A percentile compares a stretch with the other conserved stretches of the same genome.
Conservation (phyloP, 92 coral and sea anemone species). For the Epizoanthus ramosus region DNA sequence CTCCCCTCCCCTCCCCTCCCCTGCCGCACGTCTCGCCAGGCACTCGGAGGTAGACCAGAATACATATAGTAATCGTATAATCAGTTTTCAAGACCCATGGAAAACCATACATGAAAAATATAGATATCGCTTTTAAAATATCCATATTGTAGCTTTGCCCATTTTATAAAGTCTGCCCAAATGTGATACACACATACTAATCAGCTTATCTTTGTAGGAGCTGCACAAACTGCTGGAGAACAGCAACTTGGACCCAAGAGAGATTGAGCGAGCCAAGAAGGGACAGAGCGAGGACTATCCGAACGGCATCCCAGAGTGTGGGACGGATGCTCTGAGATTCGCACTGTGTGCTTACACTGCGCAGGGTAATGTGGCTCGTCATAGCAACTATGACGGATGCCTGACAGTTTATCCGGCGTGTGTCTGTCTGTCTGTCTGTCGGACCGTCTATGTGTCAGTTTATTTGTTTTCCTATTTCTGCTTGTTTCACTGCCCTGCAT, state of each 20-base stretch:
- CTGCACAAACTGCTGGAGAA: slow-evolving; percentile 79
- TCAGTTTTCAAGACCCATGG: too few relatives aligned
- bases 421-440: not conserved
- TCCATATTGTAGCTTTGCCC: not conserved
- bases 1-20: too few relatives aligned
- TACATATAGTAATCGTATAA: too few relatives aligned
- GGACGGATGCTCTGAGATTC: slow-evolving; percentile 96
- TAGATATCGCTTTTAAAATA: not conserved
- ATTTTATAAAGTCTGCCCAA: not conserved
- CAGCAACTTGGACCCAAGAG: slow-evolving; percentile 92
- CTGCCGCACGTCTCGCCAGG: too few relatives aligned
- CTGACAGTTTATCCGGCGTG: too few relatives aligned
- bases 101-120: too few relatives aligned
- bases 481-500: too few relatives aligned
- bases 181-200: not conserved
- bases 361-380: slow-evolving; percentile 66
- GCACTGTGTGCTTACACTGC: slow-evolving; percentile 99
- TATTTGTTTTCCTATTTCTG: too few relatives aligned
- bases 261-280: slow-evolving; percentile 82
- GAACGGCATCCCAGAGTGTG: slow-evolving; percentile 98
- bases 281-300: slow-evolving; percentile 99
- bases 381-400: too few relatives aligned
- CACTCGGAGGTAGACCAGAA: too few relatives aligned
- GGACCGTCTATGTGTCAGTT: not conserved
- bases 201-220: slow-evolving; percentile 51